Evolutionary conservation across 2,888 invertebrate genomes (phyloP), one percentile per base, ranked within the genome.

Genomic region (Baccha elongata): DNA sequence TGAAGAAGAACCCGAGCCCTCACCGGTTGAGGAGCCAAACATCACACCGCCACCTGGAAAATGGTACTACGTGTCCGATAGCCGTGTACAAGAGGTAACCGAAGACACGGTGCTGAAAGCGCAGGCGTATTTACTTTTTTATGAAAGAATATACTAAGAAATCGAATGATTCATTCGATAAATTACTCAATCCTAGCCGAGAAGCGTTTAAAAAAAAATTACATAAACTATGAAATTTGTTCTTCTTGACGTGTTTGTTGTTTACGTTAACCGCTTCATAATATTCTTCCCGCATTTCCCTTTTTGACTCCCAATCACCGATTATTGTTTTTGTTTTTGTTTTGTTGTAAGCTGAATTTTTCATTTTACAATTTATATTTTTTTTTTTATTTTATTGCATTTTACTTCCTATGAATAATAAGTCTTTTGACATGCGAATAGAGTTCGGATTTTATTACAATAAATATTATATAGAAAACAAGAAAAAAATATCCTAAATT

Each of bases 61-160:
- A 87, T 99, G 99, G 99, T 99, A 96, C 91, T 96, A 96, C 89
- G 95, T 98, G 58, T 98, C 98, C 72, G 99, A 99, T 91, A 95
- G 96, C 74, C 93, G 95, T 88, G 97, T 98, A 0, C 93, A 93
- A 40, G 96, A 96, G 89, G 95, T 96, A 21, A 92, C 93, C 71
- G 96, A 97, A 90, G 93, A 94, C 2, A 93, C 93, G 85, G 98
- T 98, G 74, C 92, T 98, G 50, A 92, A 93, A 86, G 95, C 95
- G 76, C 97, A 99, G 91, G 99, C 99, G 13, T 99, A 99, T 91
- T 92, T 99, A 62, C 93, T 99, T 40, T 99, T 99, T 91, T 99
- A 99, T 91, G 98, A 99, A 91, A 93, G 98, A 90, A 95, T 98
- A 90, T 92, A 95, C 90, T 97, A 94, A 91, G 87, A 44, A 15